Evolutionary conservation across 92 coral and sea anemone species (phyloP).

Genomic region (Scolanthus callimorphus): DNA sequence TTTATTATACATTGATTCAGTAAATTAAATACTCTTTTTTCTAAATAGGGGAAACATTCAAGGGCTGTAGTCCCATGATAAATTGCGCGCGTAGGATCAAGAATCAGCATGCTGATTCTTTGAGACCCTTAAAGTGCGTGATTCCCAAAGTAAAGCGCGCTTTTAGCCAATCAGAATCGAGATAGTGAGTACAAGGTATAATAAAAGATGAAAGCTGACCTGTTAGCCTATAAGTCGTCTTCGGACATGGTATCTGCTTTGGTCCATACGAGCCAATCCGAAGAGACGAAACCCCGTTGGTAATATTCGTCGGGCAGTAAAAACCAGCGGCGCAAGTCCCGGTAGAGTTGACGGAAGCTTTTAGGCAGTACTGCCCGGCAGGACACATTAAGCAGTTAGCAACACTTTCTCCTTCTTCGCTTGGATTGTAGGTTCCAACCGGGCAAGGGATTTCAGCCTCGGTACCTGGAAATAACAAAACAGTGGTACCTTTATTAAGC

Average conservation of each 20-base stretch:
- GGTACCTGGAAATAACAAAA: conserved; percentile 37
- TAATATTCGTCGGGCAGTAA: conserved; percentile 97
- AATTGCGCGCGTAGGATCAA: too few species aligned
- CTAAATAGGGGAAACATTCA: too few species aligned
- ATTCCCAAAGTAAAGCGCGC: too few species aligned
- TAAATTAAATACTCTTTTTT: too few species aligned
- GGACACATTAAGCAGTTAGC: conserved; percentile 75
- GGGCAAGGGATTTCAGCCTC: conserved; percentile 89
- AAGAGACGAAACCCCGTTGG: conserved; percentile 85
- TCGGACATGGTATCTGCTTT: conserved; percentile 86
- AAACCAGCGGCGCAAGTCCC: conserved; percentile 75
- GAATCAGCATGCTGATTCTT: too few species aligned
- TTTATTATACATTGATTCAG: too few species aligned
- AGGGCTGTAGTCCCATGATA: too few species aligned
- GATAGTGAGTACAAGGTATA: too few species aligned
- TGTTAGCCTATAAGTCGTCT: conserved; percentile 76
- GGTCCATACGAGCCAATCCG: conserved; percentile 98
- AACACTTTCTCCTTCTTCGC: conserved; percentile 45
- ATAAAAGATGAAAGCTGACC: too few species aligned
- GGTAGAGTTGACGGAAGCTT: conserved; percentile 56
- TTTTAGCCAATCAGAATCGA: too few species aligned
- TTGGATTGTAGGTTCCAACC: conserved; percentile 91
- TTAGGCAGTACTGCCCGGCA: conserved; percentile 91
- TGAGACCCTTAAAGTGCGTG: too few species aligned
- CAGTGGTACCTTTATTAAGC: too few species aligned